These are phyloP conservation scores for Grantiella picta DNA, from an alignment of 2,113 vertebrate genomes.

Conservation along the genomic window DNA sequence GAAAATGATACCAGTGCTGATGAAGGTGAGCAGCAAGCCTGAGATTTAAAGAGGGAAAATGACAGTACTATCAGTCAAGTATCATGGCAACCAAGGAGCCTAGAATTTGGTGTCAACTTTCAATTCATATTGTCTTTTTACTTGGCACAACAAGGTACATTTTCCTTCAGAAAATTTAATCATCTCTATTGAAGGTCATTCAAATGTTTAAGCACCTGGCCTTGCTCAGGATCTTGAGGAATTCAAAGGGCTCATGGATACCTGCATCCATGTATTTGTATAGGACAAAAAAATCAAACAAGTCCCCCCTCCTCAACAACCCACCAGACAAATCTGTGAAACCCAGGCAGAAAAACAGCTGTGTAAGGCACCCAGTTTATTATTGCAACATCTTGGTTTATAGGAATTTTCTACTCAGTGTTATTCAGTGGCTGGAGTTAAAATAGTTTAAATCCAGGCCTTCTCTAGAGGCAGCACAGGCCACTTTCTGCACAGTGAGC, in stretches of 20 bases:
- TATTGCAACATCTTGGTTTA: neutral
- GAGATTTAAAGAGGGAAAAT: constrained; percentile 22
- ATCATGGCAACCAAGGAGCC: constrained; percentile 11
- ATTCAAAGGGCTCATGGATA: neutral
- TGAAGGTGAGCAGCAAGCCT: constrained; percentile 22
- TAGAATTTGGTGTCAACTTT: constrained; percentile 28
- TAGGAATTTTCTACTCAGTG: neutral
- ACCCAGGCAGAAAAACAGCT: neutral
- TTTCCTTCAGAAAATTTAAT: neutral
- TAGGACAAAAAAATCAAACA: neutral
- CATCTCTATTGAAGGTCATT: neutral
- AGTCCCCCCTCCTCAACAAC: neutral
- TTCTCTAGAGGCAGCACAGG: neutral
- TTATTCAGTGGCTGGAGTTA: neutral
- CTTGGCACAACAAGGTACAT: neutral
- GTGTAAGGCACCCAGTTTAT: neutral
- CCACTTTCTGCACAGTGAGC: neutral
- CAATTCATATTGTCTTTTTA: neutral
- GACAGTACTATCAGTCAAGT: constrained; percentile 48
- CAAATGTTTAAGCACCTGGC: neutral
- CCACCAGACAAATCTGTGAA: neutral
- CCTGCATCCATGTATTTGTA: neutral
- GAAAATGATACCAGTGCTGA: neutral
- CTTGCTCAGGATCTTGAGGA: neutral
- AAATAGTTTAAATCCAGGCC: neutral